Evolutionary conservation across 2,797 vertebrate species (phyloP).

Genomic region (Falco naumanni): DNA sequence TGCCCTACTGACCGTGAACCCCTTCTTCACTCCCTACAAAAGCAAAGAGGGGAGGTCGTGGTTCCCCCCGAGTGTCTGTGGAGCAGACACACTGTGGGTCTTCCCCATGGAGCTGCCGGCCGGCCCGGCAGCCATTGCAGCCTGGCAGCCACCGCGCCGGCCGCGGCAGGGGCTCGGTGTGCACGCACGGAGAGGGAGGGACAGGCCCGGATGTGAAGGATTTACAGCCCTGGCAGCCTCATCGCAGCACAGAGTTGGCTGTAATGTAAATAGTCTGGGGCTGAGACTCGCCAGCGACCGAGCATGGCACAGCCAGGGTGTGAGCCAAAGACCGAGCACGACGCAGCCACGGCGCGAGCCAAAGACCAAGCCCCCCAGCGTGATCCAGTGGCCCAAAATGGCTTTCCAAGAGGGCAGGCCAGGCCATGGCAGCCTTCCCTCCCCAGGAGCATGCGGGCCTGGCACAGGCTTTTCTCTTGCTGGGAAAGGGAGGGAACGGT

Average conservation of each 20-base stretch:
- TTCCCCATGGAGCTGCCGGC: fast-evolving
- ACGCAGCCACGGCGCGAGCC: no score
- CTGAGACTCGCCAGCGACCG: background rate
- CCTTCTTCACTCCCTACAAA: background rate
- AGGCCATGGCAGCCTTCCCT: background rate
- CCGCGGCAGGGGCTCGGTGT: background rate
- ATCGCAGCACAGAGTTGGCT: background rate
- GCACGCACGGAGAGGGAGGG: background rate
- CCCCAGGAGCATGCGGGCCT: fast-evolving
- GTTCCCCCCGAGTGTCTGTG: no score
- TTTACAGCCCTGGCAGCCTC: constrained; percentile 23
- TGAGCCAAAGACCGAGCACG: no score
- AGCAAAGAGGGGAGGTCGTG: fast-evolving
- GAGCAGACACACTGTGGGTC: background rate
- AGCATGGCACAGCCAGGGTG: fast-evolving
- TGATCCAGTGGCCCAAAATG: background rate
- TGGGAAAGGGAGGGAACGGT: background rate
- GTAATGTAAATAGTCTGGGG: background rate
- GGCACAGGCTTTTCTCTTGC: background rate
- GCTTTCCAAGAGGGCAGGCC: background rate
- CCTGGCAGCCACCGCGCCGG: fast-evolving
- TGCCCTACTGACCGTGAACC: fast-evolving
- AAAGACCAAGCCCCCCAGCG: fast-evolving
- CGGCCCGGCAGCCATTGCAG: background rate
- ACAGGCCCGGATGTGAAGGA: background rate